phyloP scores from a whole-genome alignment of 2,888 invertebrate genomes.

The Spicauda simplicius region DNA sequence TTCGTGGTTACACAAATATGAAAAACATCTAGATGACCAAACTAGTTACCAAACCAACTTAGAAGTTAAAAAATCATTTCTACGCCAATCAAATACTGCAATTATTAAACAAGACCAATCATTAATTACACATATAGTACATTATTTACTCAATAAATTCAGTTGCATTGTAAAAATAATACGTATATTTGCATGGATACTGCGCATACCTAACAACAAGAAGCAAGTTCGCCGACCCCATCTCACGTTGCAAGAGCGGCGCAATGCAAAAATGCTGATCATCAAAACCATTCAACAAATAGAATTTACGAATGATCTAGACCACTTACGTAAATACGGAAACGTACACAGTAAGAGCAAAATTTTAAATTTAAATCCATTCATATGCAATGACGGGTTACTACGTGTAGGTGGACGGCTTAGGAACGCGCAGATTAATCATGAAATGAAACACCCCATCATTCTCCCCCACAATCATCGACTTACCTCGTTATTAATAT shows the following conservation, averaged over 20 bases:
- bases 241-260: slow-evolving; percentile 7
- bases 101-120: not conserved
- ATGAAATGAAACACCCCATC: slow-evolving; percentile 26
- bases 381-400: slow-evolving; percentile 21
- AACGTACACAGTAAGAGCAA: slow-evolving; percentile 21
- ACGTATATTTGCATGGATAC: slow-evolving; percentile 36
- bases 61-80: no score
- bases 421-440: slow-evolving; percentile 13
- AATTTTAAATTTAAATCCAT: slow-evolving; percentile 35
- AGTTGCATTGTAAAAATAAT: slow-evolving; percentile 11
- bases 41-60: no score
- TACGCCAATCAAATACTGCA: not conserved
- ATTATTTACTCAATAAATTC: slow-evolving; percentile 11
- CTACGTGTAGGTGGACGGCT: slow-evolving; percentile 37
- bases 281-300: slow-evolving; percentile 8
- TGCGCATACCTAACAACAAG: slow-evolving; percentile 1
- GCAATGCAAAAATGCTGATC: slow-evolving; percentile 6
- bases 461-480: slow-evolving; percentile 37
- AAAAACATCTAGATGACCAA: no score
- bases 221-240: slow-evolving; percentile 5
- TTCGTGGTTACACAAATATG: not conserved
- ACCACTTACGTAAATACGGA: no score
- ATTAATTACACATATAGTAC: not conserved
- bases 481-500: slow-evolving; percentile 38
- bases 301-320: not conserved